These are phyloP conservation scores for Heterohyrax brucei DNA, from an alignment of 2,797 vertebrate species.

Conservation along the genomic window DNA sequence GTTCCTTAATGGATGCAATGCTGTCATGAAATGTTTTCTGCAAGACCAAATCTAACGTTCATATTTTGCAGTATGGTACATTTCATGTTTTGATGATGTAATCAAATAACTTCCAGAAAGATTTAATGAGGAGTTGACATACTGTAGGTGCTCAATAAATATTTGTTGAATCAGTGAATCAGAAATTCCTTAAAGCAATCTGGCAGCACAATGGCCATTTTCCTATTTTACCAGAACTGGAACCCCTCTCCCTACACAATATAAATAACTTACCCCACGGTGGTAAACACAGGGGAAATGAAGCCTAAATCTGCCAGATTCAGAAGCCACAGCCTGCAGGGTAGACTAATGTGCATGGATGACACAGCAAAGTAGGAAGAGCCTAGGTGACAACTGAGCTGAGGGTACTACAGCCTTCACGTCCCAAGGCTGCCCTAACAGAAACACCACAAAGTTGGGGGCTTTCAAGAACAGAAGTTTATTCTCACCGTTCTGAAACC, in stretches of 20 bases:
- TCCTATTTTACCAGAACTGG: background rate
- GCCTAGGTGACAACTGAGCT: background rate
- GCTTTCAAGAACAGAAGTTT: too few species aligned
- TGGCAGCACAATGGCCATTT: background rate
- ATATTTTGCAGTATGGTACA: background rate
- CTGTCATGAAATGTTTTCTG: slow-evolving; percentile 1
- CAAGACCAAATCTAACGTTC: background rate
- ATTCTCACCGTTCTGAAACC: too few species aligned
- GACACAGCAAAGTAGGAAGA: background rate
- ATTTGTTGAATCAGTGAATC: slow-evolving; percentile 8
- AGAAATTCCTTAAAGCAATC: background rate
- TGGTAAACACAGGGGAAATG: background rate
- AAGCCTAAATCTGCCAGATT: background rate
- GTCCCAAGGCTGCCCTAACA: too few species aligned
- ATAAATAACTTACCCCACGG: background rate
- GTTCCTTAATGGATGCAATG: background rate
- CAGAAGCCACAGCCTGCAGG: background rate
- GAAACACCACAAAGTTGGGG: too few species aligned
- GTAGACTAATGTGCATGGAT: background rate
- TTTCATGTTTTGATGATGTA: background rate
- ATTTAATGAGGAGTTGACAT: background rate
- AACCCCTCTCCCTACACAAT: too few species aligned
- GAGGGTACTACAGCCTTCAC: too few species aligned
- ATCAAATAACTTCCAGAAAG: background rate
- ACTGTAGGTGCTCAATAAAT: background rate